Percentiles rank a stretch among this genome's conserved stretches.
phyloP scores from a whole-genome alignment of 1,140 invertebrate genomes.

The Cherax destructor region DNA sequence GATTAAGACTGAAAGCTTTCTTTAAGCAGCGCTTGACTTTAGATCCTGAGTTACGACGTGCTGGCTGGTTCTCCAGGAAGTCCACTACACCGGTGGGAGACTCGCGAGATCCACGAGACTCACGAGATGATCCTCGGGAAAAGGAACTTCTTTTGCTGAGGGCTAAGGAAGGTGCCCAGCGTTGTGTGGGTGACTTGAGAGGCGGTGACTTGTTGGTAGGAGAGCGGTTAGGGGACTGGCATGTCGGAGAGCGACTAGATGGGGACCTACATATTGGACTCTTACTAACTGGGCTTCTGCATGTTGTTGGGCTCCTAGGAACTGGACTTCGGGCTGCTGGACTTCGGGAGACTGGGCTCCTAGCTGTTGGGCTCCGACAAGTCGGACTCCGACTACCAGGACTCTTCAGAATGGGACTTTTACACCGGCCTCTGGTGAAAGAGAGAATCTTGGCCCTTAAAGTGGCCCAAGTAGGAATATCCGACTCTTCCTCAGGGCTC shows the following conservation, averaged over 20 bases:
- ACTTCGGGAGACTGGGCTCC: conserved; percentile 44
- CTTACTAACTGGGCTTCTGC: conserved; percentile 28
- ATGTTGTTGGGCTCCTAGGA: conserved; percentile 22
- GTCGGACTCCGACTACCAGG: conserved; percentile 55
- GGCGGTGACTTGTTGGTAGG: conserved; percentile 59
- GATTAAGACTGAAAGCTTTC: conserved; percentile 64
- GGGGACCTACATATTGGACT: conserved; percentile 55
- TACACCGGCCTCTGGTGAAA: conserved; percentile 60
- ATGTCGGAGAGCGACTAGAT: conserved; percentile 50
- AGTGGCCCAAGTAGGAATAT: conserved; percentile 52
- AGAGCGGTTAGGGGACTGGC: conserved; percentile 49
- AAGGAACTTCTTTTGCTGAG: conserved; percentile 46
- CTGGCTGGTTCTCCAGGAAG: not conserved
- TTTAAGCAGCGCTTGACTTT: conserved; percentile 49
- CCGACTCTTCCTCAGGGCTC: conserved; percentile 13
- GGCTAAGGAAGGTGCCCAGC: conserved; percentile 31
- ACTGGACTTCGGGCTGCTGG: conserved; percentile 52
- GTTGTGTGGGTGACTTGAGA: conserved; percentile 45
- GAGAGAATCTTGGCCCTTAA: conserved; percentile 64
- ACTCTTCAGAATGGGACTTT: conserved; percentile 48
- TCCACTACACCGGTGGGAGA: conserved; percentile 38
- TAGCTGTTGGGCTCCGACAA: conserved; percentile 38
- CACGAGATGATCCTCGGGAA: conserved; percentile 24
- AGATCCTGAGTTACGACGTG: conserved; percentile 25
- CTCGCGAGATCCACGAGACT: conserved; percentile 44